Percentiles rank a stretch among this genome's conserved stretches.
phyloP scores from a whole-genome alignment of 2,888 invertebrate genomes.

The Cactoblastis cactorum region DNA sequence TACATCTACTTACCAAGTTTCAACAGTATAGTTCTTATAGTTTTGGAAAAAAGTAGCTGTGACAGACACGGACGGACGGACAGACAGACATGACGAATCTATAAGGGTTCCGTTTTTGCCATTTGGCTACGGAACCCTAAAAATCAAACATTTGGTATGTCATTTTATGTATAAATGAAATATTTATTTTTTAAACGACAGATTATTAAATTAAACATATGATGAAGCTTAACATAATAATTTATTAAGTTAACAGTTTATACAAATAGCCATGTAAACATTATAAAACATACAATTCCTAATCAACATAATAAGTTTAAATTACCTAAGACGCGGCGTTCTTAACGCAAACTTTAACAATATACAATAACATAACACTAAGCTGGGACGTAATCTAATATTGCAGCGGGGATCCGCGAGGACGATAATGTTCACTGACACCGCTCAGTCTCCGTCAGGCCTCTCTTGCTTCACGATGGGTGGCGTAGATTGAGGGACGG shows the following conservation, averaged over 20 bases:
- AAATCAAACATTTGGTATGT: no score
- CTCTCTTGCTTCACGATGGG: slow-evolving; percentile 65
- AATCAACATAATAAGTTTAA: slow-evolving; percentile 51
- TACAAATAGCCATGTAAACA: slow-evolving; percentile 74
- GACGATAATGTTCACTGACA: slow-evolving; percentile 66
- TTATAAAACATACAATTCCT: slow-evolving; percentile 69
- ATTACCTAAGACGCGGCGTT: slow-evolving; percentile 59
- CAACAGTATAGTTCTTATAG: no score
- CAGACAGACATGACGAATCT: no score
- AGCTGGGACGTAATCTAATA: slow-evolving; percentile 76
- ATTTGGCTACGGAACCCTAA: no score
- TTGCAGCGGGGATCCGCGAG: slow-evolving; percentile 71
- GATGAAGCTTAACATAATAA: slow-evolving; percentile 68
- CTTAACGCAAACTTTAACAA: slow-evolving; percentile 71
- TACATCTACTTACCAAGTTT: no score
- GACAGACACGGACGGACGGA: no score
- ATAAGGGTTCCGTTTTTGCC: no score
- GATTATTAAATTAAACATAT: slow-evolving; percentile 22
- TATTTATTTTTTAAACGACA: no score
- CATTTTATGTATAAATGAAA: no score
- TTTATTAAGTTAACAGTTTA: slow-evolving; percentile 74
- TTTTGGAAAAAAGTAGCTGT: no score
- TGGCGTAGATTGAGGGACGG: slow-evolving; percentile 33
- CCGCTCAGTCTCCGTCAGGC: slow-evolving; percentile 58
- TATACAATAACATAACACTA: slow-evolving; percentile 46